A percentile compares a stretch with the other conserved stretches of the same genome.
These are phyloP conservation scores for Drosophila phalerata DNA, from an alignment of 2,888 invertebrate genomes.

Conservation along the genomic window DNA sequence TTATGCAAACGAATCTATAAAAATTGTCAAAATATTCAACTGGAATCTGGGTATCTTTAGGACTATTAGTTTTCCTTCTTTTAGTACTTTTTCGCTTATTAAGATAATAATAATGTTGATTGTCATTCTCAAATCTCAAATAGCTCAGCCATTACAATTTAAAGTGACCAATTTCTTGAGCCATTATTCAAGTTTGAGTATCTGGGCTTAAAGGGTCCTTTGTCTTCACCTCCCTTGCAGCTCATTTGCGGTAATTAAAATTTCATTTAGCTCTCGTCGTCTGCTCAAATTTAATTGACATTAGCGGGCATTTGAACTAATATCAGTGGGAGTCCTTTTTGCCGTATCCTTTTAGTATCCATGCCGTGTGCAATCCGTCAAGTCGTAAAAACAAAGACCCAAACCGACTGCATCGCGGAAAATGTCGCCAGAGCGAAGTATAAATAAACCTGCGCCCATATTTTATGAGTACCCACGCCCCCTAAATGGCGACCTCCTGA, in stretches of 20 bases:
- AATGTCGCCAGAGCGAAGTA: conserved; percentile 73
- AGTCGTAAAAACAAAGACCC: conserved; percentile 74
- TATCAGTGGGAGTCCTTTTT: conserved; percentile 40
- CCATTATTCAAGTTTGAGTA: conserved; percentile 42
- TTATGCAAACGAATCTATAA: background rate
- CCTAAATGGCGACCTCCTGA: conserved; percentile 10
- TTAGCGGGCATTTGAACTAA: conserved; percentile 73
- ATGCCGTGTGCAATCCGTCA: conserved; percentile 67
- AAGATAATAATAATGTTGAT: conserved; percentile 7
- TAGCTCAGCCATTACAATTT: conserved; percentile 23
- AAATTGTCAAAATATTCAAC: conserved; percentile 10
- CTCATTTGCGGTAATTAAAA: conserved; percentile 80
- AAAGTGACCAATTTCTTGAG: conserved; percentile 40
- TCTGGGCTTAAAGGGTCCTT: conserved; percentile 10
- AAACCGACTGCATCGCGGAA: conserved; percentile 39
- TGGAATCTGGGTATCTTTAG: background rate
- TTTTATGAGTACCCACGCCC: conserved; percentile 72
- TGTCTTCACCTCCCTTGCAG: conserved; percentile 12
- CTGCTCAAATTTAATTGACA: conserved; percentile 76
- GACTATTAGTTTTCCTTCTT: background rate
- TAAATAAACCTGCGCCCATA: conserved; percentile 82
- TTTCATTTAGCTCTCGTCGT: conserved; percentile 67
- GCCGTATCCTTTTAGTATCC: conserved; percentile 31
- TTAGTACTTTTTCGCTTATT: background rate
- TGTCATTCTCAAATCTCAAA: conserved; percentile 9